phyloP scores from a whole-genome alignment of 2,113 vertebrate genomes.

The Aphelocoma coerulescens region DNA sequence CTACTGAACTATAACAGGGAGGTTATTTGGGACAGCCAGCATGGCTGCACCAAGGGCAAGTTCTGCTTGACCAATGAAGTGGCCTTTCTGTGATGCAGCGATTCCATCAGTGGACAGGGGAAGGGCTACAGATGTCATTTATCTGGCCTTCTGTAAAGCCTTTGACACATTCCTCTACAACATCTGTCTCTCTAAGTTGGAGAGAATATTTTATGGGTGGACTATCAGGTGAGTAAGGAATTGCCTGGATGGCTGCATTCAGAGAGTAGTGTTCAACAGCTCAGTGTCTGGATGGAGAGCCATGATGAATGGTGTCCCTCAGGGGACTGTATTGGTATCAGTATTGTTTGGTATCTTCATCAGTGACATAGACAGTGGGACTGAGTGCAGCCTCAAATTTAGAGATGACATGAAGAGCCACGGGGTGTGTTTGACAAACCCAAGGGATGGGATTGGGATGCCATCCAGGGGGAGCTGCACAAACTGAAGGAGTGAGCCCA shows the following conservation, averaged over 20 bases:
- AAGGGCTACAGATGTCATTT: not conserved
- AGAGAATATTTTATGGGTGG: not conserved
- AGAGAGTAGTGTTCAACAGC: not conserved
- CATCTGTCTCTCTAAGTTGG: not conserved
- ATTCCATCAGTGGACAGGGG: not conserved
- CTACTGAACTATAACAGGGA: not conserved
- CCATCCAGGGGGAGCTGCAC: not conserved
- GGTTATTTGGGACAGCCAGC: not conserved
- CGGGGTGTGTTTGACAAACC: rapidly evolving
- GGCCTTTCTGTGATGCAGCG: not conserved
- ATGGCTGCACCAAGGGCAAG: not conserved
- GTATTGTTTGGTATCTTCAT: not conserved
- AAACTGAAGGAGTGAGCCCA: not conserved
- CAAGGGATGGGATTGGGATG: rapidly evolving
- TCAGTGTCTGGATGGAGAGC: not conserved
- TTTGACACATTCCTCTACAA: not conserved
- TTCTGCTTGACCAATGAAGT: not conserved
- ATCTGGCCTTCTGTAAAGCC: not conserved
- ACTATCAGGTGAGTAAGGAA: not conserved
- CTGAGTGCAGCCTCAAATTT: not conserved
- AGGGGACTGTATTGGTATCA: not conserved
- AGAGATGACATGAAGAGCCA: not conserved
- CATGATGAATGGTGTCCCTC: not conserved
- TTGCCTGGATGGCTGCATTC: not conserved
- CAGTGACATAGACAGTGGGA: not conserved